Base-by-base conservation (phyloP, 2,888 invertebrate species). In the Chrysomela aeneicollis region DNA sequence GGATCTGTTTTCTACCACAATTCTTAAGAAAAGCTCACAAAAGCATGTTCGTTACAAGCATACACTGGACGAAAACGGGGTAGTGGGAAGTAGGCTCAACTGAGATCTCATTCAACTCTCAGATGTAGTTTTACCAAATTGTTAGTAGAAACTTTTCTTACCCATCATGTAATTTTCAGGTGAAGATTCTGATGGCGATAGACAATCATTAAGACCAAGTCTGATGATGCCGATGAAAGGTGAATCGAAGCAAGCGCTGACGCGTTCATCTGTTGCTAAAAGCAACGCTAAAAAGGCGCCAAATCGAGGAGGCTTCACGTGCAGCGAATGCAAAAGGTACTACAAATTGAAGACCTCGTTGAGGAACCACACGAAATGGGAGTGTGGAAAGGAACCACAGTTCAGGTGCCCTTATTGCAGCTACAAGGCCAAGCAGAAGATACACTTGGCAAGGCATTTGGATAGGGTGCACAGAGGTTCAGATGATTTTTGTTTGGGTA, bases 361-460 rank as follows among this genome's bases (percentile, higher is more conserved):
- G 35, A 67, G 68, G 26, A 70, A 73, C 9, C 77, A 77, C 63
- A 63, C 66, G n/a, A 63, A 73, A 21, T 73, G 71, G 49, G 76
- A 77, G 58, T 74, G 74, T 52, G 71, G 73, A 0, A 69, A 69
- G 46, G 52, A 64, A 32, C 66, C 64, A 9, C 66, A 66, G 46
- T 69, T 69, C 47, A 62, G 46, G 21, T 69, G 69, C 26, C 50
- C 51, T 30, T 64, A 64, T 22, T 69, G 69, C 22, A 22, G 50
- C 0, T 61, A 61, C n/a, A 65, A 54, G 15, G 63, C 62, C 9
- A 69, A 60, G 17, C 63, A 78, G 66, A 78, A 78, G 61, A 76
- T 76, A 26, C 76, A 77, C 67, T 74, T 78, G 59, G 75, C 74
- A 19, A 73, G 75, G 73, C 78, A 78, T 57, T 69, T 65, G 73